Conservation (phyloP, 2,797 vertebrate species). For the Tauraco hartlaubi region DNA sequence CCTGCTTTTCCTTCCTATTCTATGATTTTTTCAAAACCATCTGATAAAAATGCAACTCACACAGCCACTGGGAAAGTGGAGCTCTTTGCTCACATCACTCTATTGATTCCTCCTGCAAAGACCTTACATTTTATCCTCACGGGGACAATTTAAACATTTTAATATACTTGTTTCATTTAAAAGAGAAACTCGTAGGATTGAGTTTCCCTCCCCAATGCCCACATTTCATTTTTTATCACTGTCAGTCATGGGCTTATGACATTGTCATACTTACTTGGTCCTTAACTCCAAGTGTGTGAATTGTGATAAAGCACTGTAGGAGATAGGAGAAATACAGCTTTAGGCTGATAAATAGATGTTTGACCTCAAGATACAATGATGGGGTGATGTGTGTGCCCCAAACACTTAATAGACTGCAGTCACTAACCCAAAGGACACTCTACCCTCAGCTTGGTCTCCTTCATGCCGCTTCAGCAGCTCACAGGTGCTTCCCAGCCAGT, state of each 20-base stretch:
- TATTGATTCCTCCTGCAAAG: constrained; percentile 13
- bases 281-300: background rate
- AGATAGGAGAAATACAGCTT: background rate
- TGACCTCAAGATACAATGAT: background rate
- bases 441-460: background rate
- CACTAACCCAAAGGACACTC: background rate
- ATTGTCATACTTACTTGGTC: background rate
- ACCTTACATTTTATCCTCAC: background rate
- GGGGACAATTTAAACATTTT: background rate
- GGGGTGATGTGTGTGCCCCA: background rate
- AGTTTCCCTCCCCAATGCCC: background rate
- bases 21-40: background rate
- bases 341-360: background rate
- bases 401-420: background rate
- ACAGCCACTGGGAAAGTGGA: background rate
- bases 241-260: background rate
- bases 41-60: constrained; percentile 26
- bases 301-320: background rate
- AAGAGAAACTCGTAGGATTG: background rate
- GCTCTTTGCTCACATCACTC: background rate
- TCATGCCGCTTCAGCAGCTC: background rate
- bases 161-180: background rate
- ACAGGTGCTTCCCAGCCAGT: background rate
- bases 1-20: background rate
- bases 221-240: background rate